Evolutionary conservation across 2,888 invertebrate species (phyloP).

Genomic region (Synergus laeviventris): DNA sequence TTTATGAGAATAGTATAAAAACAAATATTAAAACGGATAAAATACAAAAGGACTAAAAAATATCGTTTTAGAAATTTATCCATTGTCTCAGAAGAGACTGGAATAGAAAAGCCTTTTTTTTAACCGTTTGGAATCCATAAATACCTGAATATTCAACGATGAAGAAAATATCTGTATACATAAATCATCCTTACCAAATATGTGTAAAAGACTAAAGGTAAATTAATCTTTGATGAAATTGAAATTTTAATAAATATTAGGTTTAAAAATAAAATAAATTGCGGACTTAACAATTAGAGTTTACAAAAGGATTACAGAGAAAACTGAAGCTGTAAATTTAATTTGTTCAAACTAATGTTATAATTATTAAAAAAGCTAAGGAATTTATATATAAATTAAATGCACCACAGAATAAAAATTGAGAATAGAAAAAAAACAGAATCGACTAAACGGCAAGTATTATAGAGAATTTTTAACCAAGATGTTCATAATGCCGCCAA

Average conservation of each 20-base stretch:
- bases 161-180: conserved; percentile 21
- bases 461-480: background rate
- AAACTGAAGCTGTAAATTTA: too few relatives aligned
- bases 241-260: background rate
- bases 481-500: background rate
- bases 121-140: background rate
- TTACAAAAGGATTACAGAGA: too few relatives aligned
- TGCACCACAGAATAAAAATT: background rate
- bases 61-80: background rate
- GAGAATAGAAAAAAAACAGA: conserved; percentile 21
- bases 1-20: background rate
- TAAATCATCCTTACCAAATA: background rate
- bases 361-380: too few relatives aligned
- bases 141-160: conserved; percentile 20
- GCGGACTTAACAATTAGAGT: background rate
- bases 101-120: background rate
- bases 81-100: background rate
- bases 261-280: background rate
- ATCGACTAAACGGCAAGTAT: too few relatives aligned
- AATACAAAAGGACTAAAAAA: background rate
- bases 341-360: too few relatives aligned
- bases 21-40: background rate
- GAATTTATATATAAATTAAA: too few relatives aligned
- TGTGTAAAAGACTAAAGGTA: background rate
- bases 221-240: background rate